Evolutionary conservation across 2,888 invertebrate genomes (phyloP).

Genomic region (Drosophila koepferae): DNA sequence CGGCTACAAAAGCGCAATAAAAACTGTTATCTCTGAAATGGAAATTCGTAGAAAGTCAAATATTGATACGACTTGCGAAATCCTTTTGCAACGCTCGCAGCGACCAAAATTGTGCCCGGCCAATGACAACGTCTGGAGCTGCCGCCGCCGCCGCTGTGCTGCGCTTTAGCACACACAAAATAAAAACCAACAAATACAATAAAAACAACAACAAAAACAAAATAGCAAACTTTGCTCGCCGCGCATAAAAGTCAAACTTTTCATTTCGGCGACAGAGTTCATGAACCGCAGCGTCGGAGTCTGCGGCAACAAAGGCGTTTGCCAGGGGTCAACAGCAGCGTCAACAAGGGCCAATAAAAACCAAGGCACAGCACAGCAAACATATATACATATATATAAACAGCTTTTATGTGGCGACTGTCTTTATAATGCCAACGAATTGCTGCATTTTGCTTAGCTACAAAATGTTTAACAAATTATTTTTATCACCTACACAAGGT

Average conservation of each 20-base stretch:
- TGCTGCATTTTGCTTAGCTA: conserved; percentile 32
- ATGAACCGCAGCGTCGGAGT: conserved; percentile 55
- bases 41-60: conserved; percentile 41
- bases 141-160: conserved; percentile 18
- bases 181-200: conserved; percentile 32
- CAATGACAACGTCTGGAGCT: conserved; percentile 36
- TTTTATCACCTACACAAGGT: conserved; percentile 29
- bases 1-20: conserved; percentile 14
- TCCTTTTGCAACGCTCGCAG: conserved; percentile 21
- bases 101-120: conserved; percentile 31
- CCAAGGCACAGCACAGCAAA: conserved; percentile 1
- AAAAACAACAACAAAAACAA: background rate
- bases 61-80: conserved; percentile 17
- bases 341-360: conserved; percentile 39
- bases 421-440: conserved; percentile 33
- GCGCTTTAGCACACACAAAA: conserved; percentile 51
- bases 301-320: conserved; percentile 26
- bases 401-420: conserved; percentile 37
- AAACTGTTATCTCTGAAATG: conserved; percentile 31
- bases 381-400: background rate
- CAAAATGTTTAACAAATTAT: conserved; percentile 24
- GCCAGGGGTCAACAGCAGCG: conserved; percentile 47
- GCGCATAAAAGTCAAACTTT: conserved; percentile 73
- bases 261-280: conserved; percentile 61
- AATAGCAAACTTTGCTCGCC: conserved; percentile 39